Percentiles rank a stretch among this genome's conserved stretches.
These are phyloP conservation scores for Exephanes ischioxanthus DNA, from an alignment of 2,888 invertebrate genomes.

Conservation along the genomic window DNA sequence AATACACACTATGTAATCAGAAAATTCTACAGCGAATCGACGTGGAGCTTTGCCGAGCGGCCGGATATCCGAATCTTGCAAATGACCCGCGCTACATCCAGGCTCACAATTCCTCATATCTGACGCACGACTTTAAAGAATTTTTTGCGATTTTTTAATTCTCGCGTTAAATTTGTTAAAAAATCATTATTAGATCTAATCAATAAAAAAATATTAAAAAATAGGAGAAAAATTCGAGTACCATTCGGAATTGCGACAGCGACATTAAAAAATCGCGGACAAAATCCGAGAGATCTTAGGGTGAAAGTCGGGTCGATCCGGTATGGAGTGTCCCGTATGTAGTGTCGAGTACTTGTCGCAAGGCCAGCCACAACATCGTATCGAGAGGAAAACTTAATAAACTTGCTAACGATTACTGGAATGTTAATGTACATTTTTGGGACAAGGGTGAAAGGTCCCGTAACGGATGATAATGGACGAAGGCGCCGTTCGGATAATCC, in stretches of 20 bases:
- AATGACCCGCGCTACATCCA: neutral
- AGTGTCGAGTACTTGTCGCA: neutral
- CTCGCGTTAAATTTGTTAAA: neutral
- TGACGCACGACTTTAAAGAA: neutral
- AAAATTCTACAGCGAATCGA: constrained; percentile 10
- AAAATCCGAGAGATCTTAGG: no score
- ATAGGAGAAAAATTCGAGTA: neutral
- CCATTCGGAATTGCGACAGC: neutral
- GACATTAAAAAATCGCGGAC: neutral
- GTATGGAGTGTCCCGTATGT: neutral
- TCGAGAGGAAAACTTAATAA: constrained; percentile 2
- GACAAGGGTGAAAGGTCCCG: constrained; percentile 7
- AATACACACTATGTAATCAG: constrained; percentile 36
- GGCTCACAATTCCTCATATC: no score
- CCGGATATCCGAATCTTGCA: neutral
- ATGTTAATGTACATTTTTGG: constrained; percentile 58
- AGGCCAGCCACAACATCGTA: neutral
- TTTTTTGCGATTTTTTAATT: neutral
- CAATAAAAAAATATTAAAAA: neutral
- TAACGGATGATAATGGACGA: neutral
- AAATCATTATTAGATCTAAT: neutral
- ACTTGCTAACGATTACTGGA: constrained; percentile 59
- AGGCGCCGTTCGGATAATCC: neutral
- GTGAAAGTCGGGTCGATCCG: neutral
- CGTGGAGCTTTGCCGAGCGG: neutral